phyloP scores from a whole-genome alignment of 2,888 invertebrate genomes.

The Ichneumoninae sp. region DNA sequence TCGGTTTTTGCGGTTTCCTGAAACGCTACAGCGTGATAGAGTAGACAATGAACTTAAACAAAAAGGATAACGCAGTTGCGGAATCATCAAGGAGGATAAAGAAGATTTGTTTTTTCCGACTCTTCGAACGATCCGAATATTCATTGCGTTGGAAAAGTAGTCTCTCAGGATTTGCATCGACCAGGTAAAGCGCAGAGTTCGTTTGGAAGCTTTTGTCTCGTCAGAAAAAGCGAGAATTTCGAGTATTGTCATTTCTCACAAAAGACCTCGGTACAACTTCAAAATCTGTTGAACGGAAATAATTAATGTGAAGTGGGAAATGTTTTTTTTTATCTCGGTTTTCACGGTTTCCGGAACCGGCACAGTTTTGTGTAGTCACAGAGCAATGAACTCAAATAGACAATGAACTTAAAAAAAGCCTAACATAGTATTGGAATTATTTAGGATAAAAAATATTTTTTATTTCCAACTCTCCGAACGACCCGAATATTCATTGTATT shows the following conservation, averaged over 20 bases:
- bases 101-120: neutral
- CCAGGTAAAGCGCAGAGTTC: neutral
- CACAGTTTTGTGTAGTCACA: too few relatives aligned
- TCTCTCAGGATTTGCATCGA: neutral
- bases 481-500: constrained; percentile 2
- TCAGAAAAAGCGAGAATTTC: neutral
- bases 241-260: too few relatives aligned
- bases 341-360: too few relatives aligned
- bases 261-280: too few relatives aligned
- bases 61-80: neutral
- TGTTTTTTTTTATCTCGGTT: too few relatives aligned
- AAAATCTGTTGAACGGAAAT: too few relatives aligned
- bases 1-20: constrained; percentile 4
- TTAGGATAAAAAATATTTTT: neutral
- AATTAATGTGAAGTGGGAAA: too few relatives aligned
- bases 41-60: neutral
- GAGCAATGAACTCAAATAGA: too few relatives aligned
- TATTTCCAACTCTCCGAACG: neutral
- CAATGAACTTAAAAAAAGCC: too few relatives aligned
- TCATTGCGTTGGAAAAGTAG: neutral
- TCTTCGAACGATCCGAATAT: neutral
- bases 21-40: neutral
- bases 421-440: too few relatives aligned
- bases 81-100: neutral
- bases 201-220: neutral